Evolutionary conservation across 2,888 invertebrate genomes (phyloP).

Genomic region (Agrotis clavis): DNA sequence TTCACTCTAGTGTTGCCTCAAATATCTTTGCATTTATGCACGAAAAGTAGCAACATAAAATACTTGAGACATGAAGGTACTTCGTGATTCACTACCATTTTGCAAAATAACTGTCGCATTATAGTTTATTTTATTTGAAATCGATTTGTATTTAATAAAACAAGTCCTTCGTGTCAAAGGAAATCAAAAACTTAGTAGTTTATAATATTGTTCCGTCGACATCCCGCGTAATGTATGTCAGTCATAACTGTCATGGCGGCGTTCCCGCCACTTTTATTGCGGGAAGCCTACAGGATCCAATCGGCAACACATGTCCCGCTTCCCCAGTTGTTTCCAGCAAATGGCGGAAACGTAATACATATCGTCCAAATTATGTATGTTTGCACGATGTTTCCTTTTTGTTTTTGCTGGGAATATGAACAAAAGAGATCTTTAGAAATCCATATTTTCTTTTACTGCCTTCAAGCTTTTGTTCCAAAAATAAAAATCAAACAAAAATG

Average conservation of each 20-base stretch:
- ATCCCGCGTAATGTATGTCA: slow-evolving; percentile 22
- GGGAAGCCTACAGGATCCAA: slow-evolving; percentile 48
- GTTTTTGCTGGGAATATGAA: slow-evolving; percentile 12
- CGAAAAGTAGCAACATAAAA: neutral
- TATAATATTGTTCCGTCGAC: slow-evolving; percentile 5
- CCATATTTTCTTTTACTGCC: neutral
- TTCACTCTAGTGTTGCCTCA: slow-evolving; percentile 19
- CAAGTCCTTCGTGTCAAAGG: neutral
- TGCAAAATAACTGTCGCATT: neutral
- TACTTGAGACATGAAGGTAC: neutral
- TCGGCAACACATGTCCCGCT: slow-evolving; percentile 41
- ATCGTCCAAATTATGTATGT: slow-evolving; percentile 58
- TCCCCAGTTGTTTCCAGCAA: slow-evolving; percentile 32
- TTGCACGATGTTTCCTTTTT: slow-evolving; percentile 36
- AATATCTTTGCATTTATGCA: neutral
- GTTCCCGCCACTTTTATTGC: slow-evolving; percentile 54
- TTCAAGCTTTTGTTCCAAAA: neutral
- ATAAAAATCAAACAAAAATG: too few relatives aligned
- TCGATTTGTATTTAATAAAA: slow-evolving; percentile 6
- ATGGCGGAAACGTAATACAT: slow-evolving; percentile 53
- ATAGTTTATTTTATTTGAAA: neutral
- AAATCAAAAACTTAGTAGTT: slow-evolving; percentile 30
- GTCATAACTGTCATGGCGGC: slow-evolving; percentile 42
- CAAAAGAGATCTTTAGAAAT: slow-evolving; percentile 3
- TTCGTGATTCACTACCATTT: neutral